A percentile compares a stretch with the other conserved stretches of the same genome.
phyloP scores from a whole-genome alignment of 2,888 invertebrate species.

The Diarsia rubi region DNA sequence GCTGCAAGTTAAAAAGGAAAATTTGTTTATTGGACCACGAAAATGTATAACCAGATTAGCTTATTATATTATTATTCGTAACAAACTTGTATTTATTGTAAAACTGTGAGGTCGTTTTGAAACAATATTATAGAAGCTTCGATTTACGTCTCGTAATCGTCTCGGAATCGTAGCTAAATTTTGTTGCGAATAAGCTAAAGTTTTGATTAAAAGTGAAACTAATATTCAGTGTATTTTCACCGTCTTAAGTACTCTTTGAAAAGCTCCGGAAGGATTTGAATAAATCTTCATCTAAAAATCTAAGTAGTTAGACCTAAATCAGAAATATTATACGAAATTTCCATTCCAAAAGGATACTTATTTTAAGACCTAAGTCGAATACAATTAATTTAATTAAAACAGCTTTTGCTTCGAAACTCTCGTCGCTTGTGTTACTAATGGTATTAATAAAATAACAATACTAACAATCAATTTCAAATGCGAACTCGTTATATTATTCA shows the following conservation, averaged over 20 bases:
- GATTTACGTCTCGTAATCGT: too few species aligned
- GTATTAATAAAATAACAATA: conserved; percentile 33
- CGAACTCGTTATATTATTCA: neutral
- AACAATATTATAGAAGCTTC: neutral
- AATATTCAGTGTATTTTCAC: conserved; percentile 12
- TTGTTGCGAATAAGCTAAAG: conserved; percentile 14
- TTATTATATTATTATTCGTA: neutral
- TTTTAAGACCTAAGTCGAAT: conserved; percentile 14
- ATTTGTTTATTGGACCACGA: neutral
- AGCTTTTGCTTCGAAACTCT: conserved; percentile 30
- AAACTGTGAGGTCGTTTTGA: neutral
- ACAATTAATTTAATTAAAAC: conserved; percentile 31
- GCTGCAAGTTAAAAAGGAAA: neutral
- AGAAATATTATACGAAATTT: conserved; percentile 31
- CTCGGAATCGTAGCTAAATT: conserved; percentile 17
- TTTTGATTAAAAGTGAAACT: conserved; percentile 29
- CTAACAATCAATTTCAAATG: conserved; percentile 23
- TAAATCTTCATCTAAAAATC: conserved; percentile 23
- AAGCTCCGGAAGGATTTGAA: conserved; percentile 19
- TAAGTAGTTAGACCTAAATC: conserved; percentile 4
- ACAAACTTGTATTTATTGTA: neutral
- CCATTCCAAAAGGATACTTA: conserved; percentile 18
- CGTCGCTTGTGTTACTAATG: conserved; percentile 25
- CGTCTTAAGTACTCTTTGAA: neutral
- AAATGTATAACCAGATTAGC: neutral